Evolutionary conservation across 23 tunicate genomes (phyloP), one percentile per base, ranked within the genome.

Genomic region (Corella eumyota): DNA sequence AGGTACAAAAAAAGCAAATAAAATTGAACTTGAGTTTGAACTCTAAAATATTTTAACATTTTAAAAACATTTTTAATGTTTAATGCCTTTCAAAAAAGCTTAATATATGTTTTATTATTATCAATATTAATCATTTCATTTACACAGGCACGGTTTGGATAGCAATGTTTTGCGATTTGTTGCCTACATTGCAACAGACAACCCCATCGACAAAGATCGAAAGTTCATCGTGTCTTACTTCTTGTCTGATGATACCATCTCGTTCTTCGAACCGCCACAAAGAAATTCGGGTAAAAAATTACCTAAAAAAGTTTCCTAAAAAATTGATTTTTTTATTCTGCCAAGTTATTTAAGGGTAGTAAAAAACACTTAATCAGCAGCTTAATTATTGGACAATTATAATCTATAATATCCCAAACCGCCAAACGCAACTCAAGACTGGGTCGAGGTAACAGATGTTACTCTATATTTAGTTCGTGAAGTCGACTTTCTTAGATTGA

Each of bases 251-350:
- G 95, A 93, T 76, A 93, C 93, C 38, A 74, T 93, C 40, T 45
- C 90, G 24, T 67, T 78, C 70, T 93, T 84, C 55, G 99, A 93
- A 54, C 99, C 99, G 1, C 99, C 99, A 5, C 90, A 73, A 52
- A 65, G 99, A 46, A 93, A 93, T 47, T 93, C 99, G 13, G 99
- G 99, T 88, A 54, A 58, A 46, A n/a, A n/a, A n/a, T n/a, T 9
- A 11, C 27, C 13, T n/a, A n/a, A n/a, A n/a, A n/a, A n/a, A n/a
- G n/a, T n/a, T n/a, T n/a, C n/a, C 22, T 30, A n/a, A 24, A 55
- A 17, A 15, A n/a, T n/a, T n/a, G n/a, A n/a, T n/a, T n/a, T n/a
- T n/a, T n/a, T n/a, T n/a, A n/a, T n/a, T n/a, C n/a, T n/a, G n/a
- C n/a, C n/a, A n/a, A n/a, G n/a, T n/a, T n/a, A n/a, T n/a, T n/a